Percentiles rank a stretch among this genome's conserved stretches.
phyloP scores from a whole-genome alignment of 2,113 vertebrate genomes.

The Corynorhinus townsendii region DNA sequence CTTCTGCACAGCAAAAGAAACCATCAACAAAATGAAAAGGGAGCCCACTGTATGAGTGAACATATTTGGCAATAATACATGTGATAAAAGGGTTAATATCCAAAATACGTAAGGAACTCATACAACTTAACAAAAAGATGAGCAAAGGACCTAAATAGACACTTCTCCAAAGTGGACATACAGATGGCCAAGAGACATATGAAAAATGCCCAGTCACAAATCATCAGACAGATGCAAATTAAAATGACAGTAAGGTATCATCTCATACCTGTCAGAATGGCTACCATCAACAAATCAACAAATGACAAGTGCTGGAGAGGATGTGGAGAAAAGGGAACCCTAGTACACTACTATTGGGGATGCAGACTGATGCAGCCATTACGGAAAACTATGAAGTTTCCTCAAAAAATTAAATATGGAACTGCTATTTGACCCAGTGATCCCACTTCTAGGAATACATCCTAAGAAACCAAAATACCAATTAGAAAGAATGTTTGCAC shows the following conservation, averaged over 20 bases:
- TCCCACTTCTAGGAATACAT: neutral
- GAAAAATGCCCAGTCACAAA: neutral
- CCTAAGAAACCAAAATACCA: neutral
- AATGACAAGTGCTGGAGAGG: neutral
- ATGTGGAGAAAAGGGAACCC: neutral
- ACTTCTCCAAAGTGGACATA: neutral
- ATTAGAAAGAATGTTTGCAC: neutral
- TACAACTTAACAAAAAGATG: neutral
- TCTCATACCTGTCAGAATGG: neutral
- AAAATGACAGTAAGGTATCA: neutral
- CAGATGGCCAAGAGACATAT: neutral
- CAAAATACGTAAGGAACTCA: neutral
- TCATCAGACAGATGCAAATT: neutral
- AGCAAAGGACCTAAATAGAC: neutral
- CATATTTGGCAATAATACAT: neutral
- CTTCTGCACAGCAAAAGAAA: neutral
- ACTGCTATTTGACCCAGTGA: neutral
- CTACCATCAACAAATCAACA: neutral
- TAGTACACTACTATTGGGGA: neutral
- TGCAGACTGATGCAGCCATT: neutral
- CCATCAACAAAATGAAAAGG: neutral
- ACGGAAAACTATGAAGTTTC: neutral
- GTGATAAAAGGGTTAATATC: neutral
- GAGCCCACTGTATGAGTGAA: neutral
- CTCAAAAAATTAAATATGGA: neutral